Base-by-base conservation (phyloP, 1,140 invertebrate genomes). In the Holotrichia oblita region DNA sequence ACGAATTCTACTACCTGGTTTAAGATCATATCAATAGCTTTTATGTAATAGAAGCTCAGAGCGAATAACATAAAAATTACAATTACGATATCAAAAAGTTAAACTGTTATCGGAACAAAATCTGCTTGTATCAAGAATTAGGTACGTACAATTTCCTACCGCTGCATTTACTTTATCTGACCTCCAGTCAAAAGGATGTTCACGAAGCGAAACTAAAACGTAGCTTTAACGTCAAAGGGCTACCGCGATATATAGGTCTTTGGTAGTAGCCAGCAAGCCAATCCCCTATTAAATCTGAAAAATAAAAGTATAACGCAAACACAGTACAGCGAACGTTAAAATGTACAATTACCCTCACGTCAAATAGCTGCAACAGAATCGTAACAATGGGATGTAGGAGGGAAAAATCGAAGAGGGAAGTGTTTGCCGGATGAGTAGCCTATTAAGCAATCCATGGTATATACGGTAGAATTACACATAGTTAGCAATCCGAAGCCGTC, bases 401-500 rank as follows among this genome's bases (percentile, higher is more conserved):
- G 27, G 27, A 27, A 69, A 27, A 69, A 69, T 69, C 61, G 61
- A 69, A 34, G 22, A 64, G 22, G 12, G n/a, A n/a, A n/a, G n/a
- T n/a, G n/a, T n/a, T 20, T 69, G 17, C 27, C 61, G 22, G 61
- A 69, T 34, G 61, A 69, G 61, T 10, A 22, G 22, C 0, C 61
- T 20, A 69, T 69, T 69, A 69, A 34, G 20, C 61, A 14, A 69
- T n/a, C 27, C 27, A 34, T 1, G 12, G 24, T 69, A 69, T 27
- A 69, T 69, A 22, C 27, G 27, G 61, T 34, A 69, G 22, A 69
- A 69, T 69, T 69, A 69, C 61, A 69, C 22, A 34, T 27, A 69
- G 61, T 69, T 69, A 69, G 61, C 61, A 69, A 69, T 69, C 61
- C 12, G 61, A 69, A 69, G 22, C 24, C 61, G 76, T 79, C 69